A percentile compares a stretch with the other conserved stretches of the same genome.
Evolutionary conservation across 1,140 invertebrate species (phyloP).

Genomic region (Drosophila ercepeae): DNA sequence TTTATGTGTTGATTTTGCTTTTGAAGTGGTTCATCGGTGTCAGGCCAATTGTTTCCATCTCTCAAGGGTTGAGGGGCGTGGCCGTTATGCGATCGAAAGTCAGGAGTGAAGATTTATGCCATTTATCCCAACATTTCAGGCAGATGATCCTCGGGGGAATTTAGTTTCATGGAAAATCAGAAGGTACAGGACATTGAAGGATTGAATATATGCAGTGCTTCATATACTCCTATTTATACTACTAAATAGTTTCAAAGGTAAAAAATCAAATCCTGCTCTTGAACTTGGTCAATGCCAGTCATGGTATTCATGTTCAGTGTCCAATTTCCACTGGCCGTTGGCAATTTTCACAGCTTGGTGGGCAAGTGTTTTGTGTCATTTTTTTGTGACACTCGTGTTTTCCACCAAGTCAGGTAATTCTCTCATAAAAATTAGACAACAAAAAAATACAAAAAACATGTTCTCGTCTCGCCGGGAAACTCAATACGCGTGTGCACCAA

Average conservation of each 20-base stretch:
- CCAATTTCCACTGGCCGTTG: constrained; percentile 39
- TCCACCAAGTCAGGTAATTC: constrained; percentile 72
- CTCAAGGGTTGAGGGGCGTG: constrained; percentile 68
- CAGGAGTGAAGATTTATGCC: constrained; percentile 52
- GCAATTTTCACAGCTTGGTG: constrained; percentile 49
- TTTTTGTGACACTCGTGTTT: constrained; percentile 45
- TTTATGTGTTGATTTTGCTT: constrained; percentile 51
- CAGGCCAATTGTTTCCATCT: constrained; percentile 12
- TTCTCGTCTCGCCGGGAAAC: constrained; percentile 61
- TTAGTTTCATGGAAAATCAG: background rate
- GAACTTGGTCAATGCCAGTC: constrained; percentile 62
- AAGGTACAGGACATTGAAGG: too few species aligned
- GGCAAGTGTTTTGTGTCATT: constrained; percentile 43
- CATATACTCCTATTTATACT: too few species aligned
- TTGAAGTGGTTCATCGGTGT: constrained; percentile 73
- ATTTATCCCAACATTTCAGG: background rate
- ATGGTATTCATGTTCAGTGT: constrained; percentile 27
- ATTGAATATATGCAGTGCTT: too few species aligned
- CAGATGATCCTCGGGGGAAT: constrained; percentile 22
- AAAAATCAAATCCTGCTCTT: constrained; percentile 1
- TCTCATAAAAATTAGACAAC: constrained; percentile 63
- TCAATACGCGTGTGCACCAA: constrained; percentile 71
- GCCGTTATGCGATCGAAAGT: constrained; percentile 50
- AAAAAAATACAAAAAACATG: constrained; percentile 55
- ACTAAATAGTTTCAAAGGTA: too few species aligned